phyloP scores from a whole-genome alignment of 1,140 invertebrate genomes.

The Drosophila quadrilineata region DNA sequence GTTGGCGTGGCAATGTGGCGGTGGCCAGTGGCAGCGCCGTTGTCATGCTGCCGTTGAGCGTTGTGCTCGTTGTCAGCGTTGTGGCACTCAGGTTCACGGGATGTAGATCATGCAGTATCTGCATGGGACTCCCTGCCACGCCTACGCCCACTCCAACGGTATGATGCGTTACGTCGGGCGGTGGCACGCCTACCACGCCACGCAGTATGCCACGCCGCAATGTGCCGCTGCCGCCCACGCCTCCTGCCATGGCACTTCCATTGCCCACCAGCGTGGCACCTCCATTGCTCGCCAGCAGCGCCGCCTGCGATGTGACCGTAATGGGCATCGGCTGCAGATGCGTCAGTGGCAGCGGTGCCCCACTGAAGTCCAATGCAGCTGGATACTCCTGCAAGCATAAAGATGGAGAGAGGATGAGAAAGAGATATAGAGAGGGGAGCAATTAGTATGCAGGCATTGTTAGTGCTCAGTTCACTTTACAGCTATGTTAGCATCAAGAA shows the following conservation, averaged over 20 bases:
- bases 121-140: constrained; percentile 44
- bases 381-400: constrained; percentile 71
- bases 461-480: not conserved
- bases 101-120: constrained; percentile 74
- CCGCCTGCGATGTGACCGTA: constrained; percentile 69
- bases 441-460: constrained; percentile 3
- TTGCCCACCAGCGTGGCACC: constrained; percentile 39
- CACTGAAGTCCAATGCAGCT: constrained; percentile 69
- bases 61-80: constrained; percentile 71
- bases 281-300: constrained; percentile 50
- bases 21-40: constrained; percentile 51
- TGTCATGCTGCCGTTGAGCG: constrained; percentile 75
- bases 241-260: constrained; percentile 22
- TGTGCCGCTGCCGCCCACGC: constrained; percentile 61
- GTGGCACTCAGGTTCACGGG: constrained; percentile 72
- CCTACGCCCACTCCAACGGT: constrained; percentile 48
- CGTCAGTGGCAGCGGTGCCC: constrained; percentile 64
- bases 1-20: constrained; percentile 81
- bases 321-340: constrained; percentile 73
- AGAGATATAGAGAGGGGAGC: not conserved
- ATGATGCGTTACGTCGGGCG: constrained; percentile 79
- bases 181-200: constrained; percentile 69
- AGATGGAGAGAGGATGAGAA: not conserved
- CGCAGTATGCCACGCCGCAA: constrained; percentile 74
- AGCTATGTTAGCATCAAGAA: no score